These are phyloP conservation scores for Caloenas nicobarica DNA, from an alignment of 2,113 vertebrate species.

Conservation along the genomic window DNA sequence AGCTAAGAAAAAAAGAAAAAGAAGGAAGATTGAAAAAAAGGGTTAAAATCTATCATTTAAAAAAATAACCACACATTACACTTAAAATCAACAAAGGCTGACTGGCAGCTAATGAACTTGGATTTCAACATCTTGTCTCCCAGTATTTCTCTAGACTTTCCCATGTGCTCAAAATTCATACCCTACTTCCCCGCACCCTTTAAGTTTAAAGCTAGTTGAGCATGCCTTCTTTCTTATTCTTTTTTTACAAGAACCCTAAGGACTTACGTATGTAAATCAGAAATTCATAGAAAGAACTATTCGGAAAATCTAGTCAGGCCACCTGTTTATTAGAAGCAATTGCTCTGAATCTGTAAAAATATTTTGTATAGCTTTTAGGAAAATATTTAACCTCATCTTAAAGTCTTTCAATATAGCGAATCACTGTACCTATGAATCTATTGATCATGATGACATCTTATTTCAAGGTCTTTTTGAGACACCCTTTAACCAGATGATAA, in stretches of 20 bases:
- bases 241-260: neutral
- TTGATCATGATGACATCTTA: neutral
- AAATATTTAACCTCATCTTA: neutral
- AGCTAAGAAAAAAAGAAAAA: neutral
- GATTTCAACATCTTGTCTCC: neutral
- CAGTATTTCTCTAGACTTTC: neutral
- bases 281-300: neutral
- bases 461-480: neutral
- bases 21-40: neutral
- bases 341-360: neutral
- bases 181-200: accelerated
- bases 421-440: neutral
- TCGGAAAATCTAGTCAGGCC: neutral
- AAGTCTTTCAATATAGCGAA: neutral
- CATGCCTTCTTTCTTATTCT: neutral
- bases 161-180: neutral
- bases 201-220: neutral
- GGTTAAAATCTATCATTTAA: neutral
- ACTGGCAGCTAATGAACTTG: neutral
- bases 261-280: neutral
- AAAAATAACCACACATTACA: neutral
- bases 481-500: neutral
- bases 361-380: neutral
- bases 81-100: neutral
- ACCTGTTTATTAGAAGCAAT: neutral